phyloP scores from a whole-genome alignment of 2,888 invertebrate species.

The Eutolmus rufibarbis region DNA sequence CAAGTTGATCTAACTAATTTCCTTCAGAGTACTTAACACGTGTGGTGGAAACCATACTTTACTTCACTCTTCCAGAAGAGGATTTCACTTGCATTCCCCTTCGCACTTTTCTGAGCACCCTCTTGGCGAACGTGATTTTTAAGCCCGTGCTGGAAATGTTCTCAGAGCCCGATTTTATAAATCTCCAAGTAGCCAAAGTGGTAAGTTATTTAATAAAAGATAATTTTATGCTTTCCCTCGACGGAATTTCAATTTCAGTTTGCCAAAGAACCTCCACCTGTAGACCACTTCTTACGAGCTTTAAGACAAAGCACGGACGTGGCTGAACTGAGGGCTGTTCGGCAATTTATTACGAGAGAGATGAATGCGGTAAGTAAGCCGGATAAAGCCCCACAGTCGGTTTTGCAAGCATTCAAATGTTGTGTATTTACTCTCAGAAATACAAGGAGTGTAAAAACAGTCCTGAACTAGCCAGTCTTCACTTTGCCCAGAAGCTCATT shows the following conservation, averaged over 20 bases:
- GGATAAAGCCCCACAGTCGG: background rate
- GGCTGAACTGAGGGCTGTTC: conserved; percentile 49
- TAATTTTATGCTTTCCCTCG: background rate
- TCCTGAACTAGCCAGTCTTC: conserved; percentile 50
- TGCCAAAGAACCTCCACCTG: conserved; percentile 50
- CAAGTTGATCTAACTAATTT: background rate
- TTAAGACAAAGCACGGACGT: conserved; percentile 50
- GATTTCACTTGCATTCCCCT: conserved; percentile 51
- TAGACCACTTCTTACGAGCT: conserved; percentile 50
- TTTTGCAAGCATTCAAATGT: background rate
- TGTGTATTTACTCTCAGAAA: conserved; percentile 39
- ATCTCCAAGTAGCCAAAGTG: conserved; percentile 50
- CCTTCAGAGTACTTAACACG: conserved; percentile 49
- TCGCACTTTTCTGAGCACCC: conserved; percentile 50
- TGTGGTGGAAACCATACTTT: conserved; percentile 50
- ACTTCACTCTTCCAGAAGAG: conserved; percentile 49
- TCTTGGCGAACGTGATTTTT: conserved; percentile 50
- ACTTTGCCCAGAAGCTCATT: conserved; percentile 51
- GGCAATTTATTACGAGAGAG: conserved; percentile 50
- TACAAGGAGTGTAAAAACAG: conserved; percentile 46
- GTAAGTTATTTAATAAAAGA: background rate
- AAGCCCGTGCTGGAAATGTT: conserved; percentile 49
- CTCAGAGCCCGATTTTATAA: conserved; percentile 51
- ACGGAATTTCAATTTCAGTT: conserved; percentile 39
- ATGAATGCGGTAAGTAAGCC: conserved; percentile 48